These are phyloP conservation scores for Cherax destructor DNA, from an alignment of 1,140 invertebrate species.

Conservation along the genomic window DNA sequence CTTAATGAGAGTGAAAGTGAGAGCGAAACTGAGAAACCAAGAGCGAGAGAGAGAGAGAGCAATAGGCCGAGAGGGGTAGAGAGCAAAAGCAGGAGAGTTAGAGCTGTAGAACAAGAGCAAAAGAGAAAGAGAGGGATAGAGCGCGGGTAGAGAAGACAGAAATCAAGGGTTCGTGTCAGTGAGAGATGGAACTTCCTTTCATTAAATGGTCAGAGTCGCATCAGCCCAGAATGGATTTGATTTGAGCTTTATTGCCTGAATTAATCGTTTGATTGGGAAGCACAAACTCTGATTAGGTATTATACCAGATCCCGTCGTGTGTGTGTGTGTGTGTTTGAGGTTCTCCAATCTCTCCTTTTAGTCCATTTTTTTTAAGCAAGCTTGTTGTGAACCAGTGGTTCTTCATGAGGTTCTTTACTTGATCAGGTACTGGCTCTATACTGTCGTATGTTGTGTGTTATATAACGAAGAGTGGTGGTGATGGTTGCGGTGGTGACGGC, in stretches of 20 bases:
- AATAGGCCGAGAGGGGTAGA: not conserved
- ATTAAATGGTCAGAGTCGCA: not conserved
- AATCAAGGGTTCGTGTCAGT: not conserved
- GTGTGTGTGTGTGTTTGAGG: not conserved
- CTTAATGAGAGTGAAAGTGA: no score
- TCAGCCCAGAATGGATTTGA: not conserved
- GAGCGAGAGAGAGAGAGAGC: no score
- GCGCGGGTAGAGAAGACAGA: not conserved
- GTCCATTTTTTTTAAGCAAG: no score
- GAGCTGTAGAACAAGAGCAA: not conserved
- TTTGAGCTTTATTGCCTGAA: slow-evolving; percentile 3
- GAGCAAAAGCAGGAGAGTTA: not conserved
- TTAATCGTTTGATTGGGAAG: slow-evolving; percentile 3
- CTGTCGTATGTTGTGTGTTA: no score
- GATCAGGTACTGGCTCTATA: no score
- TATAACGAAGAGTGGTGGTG: no score
- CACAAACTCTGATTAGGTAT: not conserved
- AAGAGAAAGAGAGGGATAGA: not conserved
- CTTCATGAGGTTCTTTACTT: no score
- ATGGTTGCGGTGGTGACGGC: no score
- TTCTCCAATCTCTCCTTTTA: no score
- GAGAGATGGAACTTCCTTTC: not conserved
- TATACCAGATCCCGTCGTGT: not conserved
- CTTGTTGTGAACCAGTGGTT: no score
- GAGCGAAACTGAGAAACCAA: no score